Evolutionary conservation across 1,140 invertebrate genomes (phyloP).

Genomic region (Pogonus chalceus): DNA sequence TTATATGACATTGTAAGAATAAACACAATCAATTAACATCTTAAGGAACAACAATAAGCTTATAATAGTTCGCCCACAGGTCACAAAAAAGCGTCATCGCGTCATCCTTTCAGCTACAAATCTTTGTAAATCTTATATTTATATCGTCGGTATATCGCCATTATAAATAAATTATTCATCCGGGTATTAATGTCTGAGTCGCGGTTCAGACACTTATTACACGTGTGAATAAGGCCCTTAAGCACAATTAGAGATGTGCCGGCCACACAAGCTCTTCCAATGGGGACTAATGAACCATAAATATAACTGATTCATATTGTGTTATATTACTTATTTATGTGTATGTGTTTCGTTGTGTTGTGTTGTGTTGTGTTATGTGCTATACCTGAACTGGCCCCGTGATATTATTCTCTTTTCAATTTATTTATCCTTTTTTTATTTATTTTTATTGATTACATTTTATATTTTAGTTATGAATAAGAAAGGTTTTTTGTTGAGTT

Average conservation of each 20-base stretch:
- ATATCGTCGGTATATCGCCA: not conserved
- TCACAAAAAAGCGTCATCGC: too few species aligned
- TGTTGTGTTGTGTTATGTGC: not conserved
- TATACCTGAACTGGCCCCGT: not conserved
- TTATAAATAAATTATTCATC: not conserved
- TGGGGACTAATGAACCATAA: not conserved
- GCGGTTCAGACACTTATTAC: not conserved
- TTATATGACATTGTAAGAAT: too few species aligned
- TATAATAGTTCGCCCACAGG: too few species aligned
- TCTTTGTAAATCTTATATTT: not conserved
- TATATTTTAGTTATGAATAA: too few species aligned
- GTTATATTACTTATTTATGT: not conserved
- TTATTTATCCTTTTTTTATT: too few species aligned
- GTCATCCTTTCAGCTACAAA: not conserved
- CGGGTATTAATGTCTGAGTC: not conserved
- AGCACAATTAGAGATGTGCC: not conserved
- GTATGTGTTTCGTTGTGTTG: not conserved
- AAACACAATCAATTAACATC: too few species aligned
- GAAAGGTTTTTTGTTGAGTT: too few species aligned
- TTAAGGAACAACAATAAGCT: too few species aligned
- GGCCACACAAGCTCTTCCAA: not conserved
- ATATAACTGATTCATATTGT: not conserved
- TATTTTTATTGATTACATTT: too few species aligned
- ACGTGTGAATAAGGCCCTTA: not conserved
- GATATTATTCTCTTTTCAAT: too few species aligned